phyloP scores from a whole-genome alignment of 1,140 invertebrate species.

The Macrostomum lignano region DNA sequence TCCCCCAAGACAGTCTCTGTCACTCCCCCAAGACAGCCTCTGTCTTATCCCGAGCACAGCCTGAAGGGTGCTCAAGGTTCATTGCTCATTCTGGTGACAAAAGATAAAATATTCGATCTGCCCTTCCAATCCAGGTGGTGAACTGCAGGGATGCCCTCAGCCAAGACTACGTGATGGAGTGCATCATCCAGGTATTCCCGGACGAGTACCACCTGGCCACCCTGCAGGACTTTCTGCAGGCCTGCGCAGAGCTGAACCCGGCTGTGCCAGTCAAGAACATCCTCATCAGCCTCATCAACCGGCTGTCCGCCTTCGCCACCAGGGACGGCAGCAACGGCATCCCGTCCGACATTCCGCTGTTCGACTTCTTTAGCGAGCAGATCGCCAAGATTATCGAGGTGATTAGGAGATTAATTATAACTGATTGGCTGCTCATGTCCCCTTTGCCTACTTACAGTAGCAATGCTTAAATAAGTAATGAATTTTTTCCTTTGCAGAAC shows the following conservation, averaged over 20 bases:
- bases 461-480: no score
- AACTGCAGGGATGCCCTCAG: slow-evolving; percentile 91
- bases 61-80: no score
- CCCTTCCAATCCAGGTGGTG: slow-evolving; percentile 75
- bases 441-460: no score
- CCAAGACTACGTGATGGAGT: slow-evolving; percentile 98
- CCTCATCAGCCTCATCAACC: slow-evolving; percentile 76
- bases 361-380: slow-evolving; percentile 93
- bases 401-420: no score
- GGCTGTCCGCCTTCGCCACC: slow-evolving; percentile 36
- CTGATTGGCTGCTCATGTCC: no score
- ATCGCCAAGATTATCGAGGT: slow-evolving; percentile 33
- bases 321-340: slow-evolving; percentile 39
- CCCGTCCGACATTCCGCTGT: slow-evolving; percentile 60
- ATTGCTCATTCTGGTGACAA: no score
- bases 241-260: slow-evolving; percentile 72
- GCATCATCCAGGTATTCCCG: slow-evolving; percentile 96
- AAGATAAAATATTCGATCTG: slow-evolving; percentile 44
- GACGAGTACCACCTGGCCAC: slow-evolving; percentile 94
- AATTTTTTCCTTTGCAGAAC: no score
- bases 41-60: no score
- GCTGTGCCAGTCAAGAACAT: slow-evolving; percentile 94
- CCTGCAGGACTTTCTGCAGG: slow-evolving; percentile 68
- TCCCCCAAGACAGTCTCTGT: no score
- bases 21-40: no score